phyloP scores from a whole-genome alignment of 2,113 vertebrate genomes.

The Campylomormyrus tamandua region DNA sequence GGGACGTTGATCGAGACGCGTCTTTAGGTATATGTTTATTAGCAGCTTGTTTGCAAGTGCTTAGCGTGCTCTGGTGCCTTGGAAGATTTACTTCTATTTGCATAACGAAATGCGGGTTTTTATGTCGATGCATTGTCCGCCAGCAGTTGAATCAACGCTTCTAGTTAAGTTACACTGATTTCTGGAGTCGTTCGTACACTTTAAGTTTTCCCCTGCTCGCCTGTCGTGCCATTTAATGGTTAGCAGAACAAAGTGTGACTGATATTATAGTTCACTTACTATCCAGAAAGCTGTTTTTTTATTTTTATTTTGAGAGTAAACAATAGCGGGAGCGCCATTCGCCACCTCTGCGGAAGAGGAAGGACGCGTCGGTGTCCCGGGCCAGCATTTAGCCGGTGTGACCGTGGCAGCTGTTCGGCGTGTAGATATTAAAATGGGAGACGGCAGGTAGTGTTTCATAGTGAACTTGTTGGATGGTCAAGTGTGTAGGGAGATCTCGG shows the following conservation, averaged over 20 bases:
- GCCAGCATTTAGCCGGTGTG: not conserved
- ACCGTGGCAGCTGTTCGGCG: not conserved
- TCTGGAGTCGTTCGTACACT: not conserved
- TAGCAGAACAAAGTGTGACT: not conserved
- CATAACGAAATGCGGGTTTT: not conserved
- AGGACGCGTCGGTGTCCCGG: not conserved
- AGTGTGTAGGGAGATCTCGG: not conserved
- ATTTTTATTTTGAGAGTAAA: conserved; percentile 24
- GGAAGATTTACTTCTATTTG: not conserved
- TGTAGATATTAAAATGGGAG: not conserved
- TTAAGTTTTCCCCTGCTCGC: not conserved
- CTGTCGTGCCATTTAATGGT: not conserved
- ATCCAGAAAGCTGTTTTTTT: not conserved
- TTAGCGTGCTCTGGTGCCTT: not conserved
- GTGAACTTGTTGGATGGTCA: not conserved
- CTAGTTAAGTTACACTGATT: not conserved
- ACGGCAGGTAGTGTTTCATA: not conserved
- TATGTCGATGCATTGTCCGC: not conserved
- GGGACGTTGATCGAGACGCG: not conserved
- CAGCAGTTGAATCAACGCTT: not conserved
- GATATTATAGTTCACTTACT: not conserved
- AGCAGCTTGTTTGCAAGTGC: not conserved
- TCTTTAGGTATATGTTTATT: not conserved
- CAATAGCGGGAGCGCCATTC: conserved; percentile 10
- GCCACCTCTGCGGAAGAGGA: conserved; percentile 45